A percentile compares a stretch with the other conserved stretches of the same genome.
Evolutionary conservation across 2,113 vertebrate genomes (phyloP).

Genomic region (Crotalus tigris): DNA sequence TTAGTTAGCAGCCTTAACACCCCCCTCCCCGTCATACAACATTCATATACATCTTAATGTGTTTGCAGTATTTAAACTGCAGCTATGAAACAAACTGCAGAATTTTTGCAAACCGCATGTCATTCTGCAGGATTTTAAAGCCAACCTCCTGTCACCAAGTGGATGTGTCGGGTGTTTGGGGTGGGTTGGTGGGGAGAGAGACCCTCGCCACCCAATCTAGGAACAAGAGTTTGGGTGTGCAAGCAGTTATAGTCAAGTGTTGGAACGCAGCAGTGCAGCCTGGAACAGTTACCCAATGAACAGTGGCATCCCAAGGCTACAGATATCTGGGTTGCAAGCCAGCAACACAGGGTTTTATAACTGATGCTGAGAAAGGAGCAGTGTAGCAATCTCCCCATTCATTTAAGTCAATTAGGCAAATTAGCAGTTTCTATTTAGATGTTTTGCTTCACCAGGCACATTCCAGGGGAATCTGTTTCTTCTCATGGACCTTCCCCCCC

Average conservation of each 20-base stretch:
- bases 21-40: not conserved
- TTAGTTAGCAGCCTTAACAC: not conserved
- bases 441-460: slow-evolving; percentile 36
- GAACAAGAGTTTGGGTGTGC: not conserved
- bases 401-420: slow-evolving; percentile 48
- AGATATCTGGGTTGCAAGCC: slow-evolving; percentile 1
- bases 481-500: slow-evolving; percentile 31
- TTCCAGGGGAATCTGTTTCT: slow-evolving; percentile 53
- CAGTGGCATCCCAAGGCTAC: slow-evolving; percentile 16
- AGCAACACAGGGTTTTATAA: not conserved
- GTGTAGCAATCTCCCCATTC: slow-evolving; percentile 21
- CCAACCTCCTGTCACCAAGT: not conserved
- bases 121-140: not conserved
- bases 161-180: not conserved
- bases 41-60: not conserved
- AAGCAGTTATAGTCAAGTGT: not conserved
- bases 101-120: not conserved
- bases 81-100: not conserved
- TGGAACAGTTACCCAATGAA: slow-evolving; percentile 5
- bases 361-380: not conserved
- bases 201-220: not conserved
- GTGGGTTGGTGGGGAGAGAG: not conserved
- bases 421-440: slow-evolving; percentile 49
- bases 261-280: not conserved
- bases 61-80: not conserved